Base-by-base conservation (phyloP, 53 echinoderm and acorn worm genomes). In the Echinometra lucunter region DNA sequence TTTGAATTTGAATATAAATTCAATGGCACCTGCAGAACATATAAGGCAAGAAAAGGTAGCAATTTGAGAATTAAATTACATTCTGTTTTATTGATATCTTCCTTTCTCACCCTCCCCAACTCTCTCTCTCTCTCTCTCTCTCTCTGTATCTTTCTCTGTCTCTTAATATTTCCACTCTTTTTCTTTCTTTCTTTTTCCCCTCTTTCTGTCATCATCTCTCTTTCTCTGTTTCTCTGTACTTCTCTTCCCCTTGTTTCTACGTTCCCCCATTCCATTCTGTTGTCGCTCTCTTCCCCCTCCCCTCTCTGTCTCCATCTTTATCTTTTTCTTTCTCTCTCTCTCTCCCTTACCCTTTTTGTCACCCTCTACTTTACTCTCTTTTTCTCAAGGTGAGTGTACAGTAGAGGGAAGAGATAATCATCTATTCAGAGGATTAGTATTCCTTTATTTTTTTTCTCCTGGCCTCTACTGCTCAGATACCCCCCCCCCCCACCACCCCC, bases 351-450 rank as follows among this genome's bases (percentile, higher is more conserved):
- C 6, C 4, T 66, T 28, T 6, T 28, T 27, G n/a, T n/a, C 2
- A 6, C 28, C 23, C 32, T 67, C 5, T 67, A 28, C 6, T 18
- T 67, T 0, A 9, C 37, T 11, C 75, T 40, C 82, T 47, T 45
- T 83, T 47, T 5, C 83, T 45, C 83, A 83, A 83, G 83, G 83
- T 83, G 83, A 83, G 45, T 47, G 49, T n/a, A 47, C 83, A 45
- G 27, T 44, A 49, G 15, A 83, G 49, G 28, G 47, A 13, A 83
- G 47, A 83, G 83, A 83, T 83, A 83, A 83, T 83, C 83, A 47
- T 83, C n/a, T 21, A 47, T 83, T 45, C 27, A 28, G 13, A 45
- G 83, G 83, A 83, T 83, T 83, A 83, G 83, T 27, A 9, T 44
- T 28, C 40, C 28, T 83, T 28, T 47, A 75, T 75, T 75, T 40